Percentiles rank a stretch among this genome's conserved stretches.
Evolutionary conservation across 2,113 vertebrate genomes (phyloP).

Genomic region (Pachyramphus minor): DNA sequence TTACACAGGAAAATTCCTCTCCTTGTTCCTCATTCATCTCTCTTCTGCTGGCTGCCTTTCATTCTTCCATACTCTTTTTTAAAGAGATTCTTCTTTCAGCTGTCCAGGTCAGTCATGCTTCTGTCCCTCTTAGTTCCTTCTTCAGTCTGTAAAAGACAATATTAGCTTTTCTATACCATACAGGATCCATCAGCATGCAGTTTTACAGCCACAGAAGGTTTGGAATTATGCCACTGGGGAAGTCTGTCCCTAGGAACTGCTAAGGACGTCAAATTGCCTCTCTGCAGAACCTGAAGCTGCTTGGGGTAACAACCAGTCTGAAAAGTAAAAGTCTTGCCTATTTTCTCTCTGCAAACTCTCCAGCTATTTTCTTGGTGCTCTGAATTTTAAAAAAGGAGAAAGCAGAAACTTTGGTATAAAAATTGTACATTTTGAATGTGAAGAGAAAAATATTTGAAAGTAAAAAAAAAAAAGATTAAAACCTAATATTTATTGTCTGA

Average conservation of each 20-base stretch:
- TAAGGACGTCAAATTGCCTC: conserved; percentile 32
- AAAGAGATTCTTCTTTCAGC: conserved; percentile 6
- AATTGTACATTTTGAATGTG: background rate
- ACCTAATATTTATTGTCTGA: background rate
- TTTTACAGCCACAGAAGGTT: conserved; percentile 25
- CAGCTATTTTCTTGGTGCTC: background rate
- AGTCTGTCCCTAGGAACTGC: background rate
- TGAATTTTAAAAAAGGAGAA: background rate
- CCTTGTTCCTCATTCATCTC: background rate
- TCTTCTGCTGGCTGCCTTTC: background rate
- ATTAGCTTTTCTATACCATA: conserved; percentile 28
- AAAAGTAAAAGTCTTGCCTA: background rate
- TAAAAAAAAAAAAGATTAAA: background rate
- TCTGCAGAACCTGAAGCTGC: conserved; percentile 8
- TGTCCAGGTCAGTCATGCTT: background rate
- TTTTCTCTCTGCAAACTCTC: background rate
- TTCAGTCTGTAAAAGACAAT: conserved; percentile 6
- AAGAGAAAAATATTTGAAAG: background rate
- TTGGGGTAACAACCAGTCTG: background rate
- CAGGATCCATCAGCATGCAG: background rate
- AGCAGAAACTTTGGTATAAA: background rate
- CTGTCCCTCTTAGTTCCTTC: background rate
- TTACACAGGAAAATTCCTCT: background rate
- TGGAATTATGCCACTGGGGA: conserved; percentile 41
- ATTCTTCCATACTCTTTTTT: background rate